Evolutionary conservation across 2,888 invertebrate species (phyloP).

Genomic region (Phalangium opilio): DNA sequence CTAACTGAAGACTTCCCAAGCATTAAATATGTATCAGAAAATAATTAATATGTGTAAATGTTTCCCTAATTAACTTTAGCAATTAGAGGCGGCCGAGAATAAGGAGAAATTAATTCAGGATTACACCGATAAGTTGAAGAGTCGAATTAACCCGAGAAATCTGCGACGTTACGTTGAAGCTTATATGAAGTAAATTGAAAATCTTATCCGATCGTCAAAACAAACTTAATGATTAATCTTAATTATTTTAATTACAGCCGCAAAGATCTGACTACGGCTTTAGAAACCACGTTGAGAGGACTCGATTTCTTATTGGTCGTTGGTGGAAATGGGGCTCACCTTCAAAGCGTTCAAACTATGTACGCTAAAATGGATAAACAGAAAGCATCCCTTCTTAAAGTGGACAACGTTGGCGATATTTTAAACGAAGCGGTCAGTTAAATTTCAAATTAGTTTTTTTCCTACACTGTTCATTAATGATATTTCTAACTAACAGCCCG

Average conservation of each 20-base stretch:
- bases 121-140: conserved; percentile 56
- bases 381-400: conserved; percentile 64
- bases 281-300: conserved; percentile 9
- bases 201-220: background rate
- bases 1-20: no score
- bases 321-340: conserved; percentile 59
- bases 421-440: conserved; percentile 50
- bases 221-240: background rate
- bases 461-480: no score
- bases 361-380: conserved; percentile 62
- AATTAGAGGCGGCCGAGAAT: conserved; percentile 22
- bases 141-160: conserved; percentile 60
- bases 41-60: conserved; percentile 1
- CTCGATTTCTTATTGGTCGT: conserved; percentile 65
- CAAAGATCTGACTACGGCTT: conserved; percentile 18
- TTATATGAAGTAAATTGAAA: conserved; percentile 58
- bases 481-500: conserved; percentile 43
- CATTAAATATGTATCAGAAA: background rate
- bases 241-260: no score
- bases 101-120: conserved; percentile 58
- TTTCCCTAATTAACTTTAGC: no score
- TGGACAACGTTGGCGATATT: conserved; percentile 74
- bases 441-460: conserved; percentile 1
- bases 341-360: conserved; percentile 61
- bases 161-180: conserved; percentile 64